A percentile compares a stretch with the other conserved stretches of the same genome.
phyloP scores from a whole-genome alignment of 2,113 vertebrate species.

The Cyanoramphus novaezelandiae region DNA sequence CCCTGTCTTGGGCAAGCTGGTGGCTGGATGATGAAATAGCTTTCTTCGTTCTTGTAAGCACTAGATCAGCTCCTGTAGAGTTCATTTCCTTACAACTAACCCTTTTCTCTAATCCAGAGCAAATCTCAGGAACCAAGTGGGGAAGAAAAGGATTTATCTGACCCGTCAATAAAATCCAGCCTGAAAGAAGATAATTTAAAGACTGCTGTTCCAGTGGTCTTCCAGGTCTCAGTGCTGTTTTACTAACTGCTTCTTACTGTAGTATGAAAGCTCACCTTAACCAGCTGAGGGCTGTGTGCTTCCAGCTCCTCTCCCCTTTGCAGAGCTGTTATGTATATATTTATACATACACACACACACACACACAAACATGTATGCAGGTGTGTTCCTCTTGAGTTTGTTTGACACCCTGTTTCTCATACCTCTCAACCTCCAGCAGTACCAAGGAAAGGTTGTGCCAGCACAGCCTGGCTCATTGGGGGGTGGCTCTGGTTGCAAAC shows the following conservation, averaged over 20 bases:
- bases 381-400: constrained; percentile 46
- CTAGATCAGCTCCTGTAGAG: constrained; percentile 29
- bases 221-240: constrained; percentile 77
- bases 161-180: constrained; percentile 64
- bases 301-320: constrained; percentile 36
- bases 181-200: constrained; percentile 70
- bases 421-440: constrained; percentile 72
- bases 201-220: constrained; percentile 67
- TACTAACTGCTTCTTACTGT: constrained; percentile 56
- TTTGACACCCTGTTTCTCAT: constrained; percentile 60
- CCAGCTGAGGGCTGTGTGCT: constrained; percentile 45
- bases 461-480: neutral
- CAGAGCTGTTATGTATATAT: constrained; percentile 28
- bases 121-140: constrained; percentile 74
- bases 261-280: constrained; percentile 17
- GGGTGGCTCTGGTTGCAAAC: neutral
- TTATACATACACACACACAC: neutral
- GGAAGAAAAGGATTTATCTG: constrained; percentile 74
- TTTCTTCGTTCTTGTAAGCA: constrained; percentile 4
- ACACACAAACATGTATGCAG: neutral
- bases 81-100: constrained; percentile 72
- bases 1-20: constrained; percentile 60
- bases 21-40: constrained; percentile 42
- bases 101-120: constrained; percentile 81
- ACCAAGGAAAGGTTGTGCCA: neutral